Evolutionary conservation across 2,797 vertebrate genomes (phyloP).

Genomic region (Typhlichthys eigenmanni): DNA sequence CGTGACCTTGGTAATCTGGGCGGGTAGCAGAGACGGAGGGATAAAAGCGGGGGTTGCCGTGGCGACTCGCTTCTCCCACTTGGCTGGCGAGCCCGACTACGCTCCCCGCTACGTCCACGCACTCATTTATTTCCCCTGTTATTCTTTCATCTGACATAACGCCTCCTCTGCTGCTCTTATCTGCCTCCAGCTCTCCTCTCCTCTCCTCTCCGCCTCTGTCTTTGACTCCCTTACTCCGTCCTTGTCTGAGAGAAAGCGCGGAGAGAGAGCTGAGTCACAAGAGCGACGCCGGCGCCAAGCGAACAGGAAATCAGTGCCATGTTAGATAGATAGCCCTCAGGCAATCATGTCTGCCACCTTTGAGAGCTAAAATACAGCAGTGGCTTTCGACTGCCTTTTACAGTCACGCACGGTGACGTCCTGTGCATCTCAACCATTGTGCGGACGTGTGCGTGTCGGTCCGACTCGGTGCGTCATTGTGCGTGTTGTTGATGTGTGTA

Average conservation of each 20-base stretch:
- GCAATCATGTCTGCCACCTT: slow-evolving; percentile 43
- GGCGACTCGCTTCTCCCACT: slow-evolving; percentile 42
- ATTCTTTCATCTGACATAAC: slow-evolving; percentile 8
- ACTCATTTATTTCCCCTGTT: slow-evolving; percentile 23
- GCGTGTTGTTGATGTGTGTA: not conserved
- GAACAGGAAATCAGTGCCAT: slow-evolving; percentile 53
- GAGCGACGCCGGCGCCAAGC: slow-evolving; percentile 56
- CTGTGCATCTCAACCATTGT: not conserved
- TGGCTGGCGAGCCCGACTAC: slow-evolving; percentile 42
- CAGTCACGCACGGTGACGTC: slow-evolving; percentile 17
- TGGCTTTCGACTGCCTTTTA: slow-evolving; percentile 23
- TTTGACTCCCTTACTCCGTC: slow-evolving; percentile 29
- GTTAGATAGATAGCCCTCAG: slow-evolving; percentile 48
- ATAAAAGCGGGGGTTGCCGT: slow-evolving; percentile 43
- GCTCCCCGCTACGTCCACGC: slow-evolving; percentile 43
- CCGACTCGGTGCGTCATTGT: not conserved
- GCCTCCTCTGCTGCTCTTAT: slow-evolving; percentile 32
- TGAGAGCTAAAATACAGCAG: slow-evolving; percentile 40
- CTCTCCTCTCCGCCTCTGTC: slow-evolving; percentile 47
- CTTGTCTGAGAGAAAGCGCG: slow-evolving; percentile 25
- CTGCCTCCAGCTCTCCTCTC: slow-evolving; percentile 44
- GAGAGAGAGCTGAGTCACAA: slow-evolving; percentile 65
- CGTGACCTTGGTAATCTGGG: slow-evolving; percentile 54
- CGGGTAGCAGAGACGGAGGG: slow-evolving; percentile 19
- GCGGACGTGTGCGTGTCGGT: not conserved